Conservation (phyloP, 2,113 vertebrate genomes). For the Gnathonemus longibarbis region DNA sequence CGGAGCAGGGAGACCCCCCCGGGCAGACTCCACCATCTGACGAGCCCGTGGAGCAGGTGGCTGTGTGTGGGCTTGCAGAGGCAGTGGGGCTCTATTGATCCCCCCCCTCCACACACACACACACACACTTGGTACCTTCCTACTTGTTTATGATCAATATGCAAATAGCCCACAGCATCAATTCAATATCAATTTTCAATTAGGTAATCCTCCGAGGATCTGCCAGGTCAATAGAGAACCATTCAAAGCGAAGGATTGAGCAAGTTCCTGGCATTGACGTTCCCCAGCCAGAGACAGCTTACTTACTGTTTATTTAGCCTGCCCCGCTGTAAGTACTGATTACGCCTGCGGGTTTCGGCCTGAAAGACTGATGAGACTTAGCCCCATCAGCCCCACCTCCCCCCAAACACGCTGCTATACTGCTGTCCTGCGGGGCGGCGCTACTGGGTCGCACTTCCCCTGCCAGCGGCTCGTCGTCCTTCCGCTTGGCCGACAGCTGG, state of each 20-base stretch:
- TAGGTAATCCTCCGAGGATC: constrained; percentile 96
- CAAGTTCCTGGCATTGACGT: constrained; percentile 71
- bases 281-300: constrained; percentile 70
- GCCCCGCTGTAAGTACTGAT: constrained; percentile 67
- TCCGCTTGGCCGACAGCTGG: constrained; percentile 14
- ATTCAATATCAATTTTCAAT: constrained; percentile 99
- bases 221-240: constrained; percentile 91
- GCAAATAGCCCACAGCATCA: constrained; percentile 94
- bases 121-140: constrained; percentile 89
- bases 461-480: constrained; percentile 19
- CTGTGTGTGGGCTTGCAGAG: constrained; percentile 63
- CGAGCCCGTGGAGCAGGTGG: constrained; percentile 62
- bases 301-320: constrained; percentile 78
- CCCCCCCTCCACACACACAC: constrained; percentile 51
- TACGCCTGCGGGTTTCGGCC: constrained; percentile 59
- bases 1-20: constrained; percentile 25
- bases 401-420: background rate
- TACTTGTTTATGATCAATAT: constrained; percentile 99
- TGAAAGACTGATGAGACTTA: constrained; percentile 58
- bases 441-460: background rate
- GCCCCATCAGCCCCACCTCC: constrained; percentile 20
- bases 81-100: constrained; percentile 88
- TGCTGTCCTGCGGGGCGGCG: background rate
- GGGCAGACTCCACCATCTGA: constrained; percentile 65
- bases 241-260: constrained; percentile 74